Base-by-base conservation (phyloP, 2,888 invertebrate species). In the Pyrochroa serraticornis region DNA sequence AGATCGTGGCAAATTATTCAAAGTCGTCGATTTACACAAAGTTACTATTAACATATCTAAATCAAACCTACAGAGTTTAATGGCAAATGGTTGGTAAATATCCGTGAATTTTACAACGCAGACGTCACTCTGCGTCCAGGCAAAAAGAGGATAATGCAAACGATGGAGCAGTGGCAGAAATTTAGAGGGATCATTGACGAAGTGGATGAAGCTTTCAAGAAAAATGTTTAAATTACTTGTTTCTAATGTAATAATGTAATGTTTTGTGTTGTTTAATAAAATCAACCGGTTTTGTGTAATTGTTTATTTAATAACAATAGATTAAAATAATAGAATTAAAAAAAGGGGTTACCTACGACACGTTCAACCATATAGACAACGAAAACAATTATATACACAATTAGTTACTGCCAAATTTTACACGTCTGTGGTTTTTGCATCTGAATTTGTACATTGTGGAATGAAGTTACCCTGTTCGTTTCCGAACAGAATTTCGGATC, bases 11-110 rank as follows among this genome's bases (percentile, higher is more conserved):
- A 74, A 83, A 46, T 84, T 84, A 62, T 90, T 79, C 42, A 98
- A 82, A 0, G 92, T 90, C 0, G 96, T 95, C 74, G 97, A 98
- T 81, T 98, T 99, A 82, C 95, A 95, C 9, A 99, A 82, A 6
- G 95, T 93, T 9, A 97, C 88, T 56, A 97, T 86, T 13, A 99
- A 82, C 63, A 95, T 95, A 81, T 99, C 98, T 71, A 98, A 87
- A 45, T 97, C 0, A 91, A 87, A 75, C 86, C 97, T 5, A 85
- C 90, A 52, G 90, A 92, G 68, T 97, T 95, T 76, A 90, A 90
- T 71, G 94, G 95, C 0, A 91, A 90, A 76, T 83, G 87, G 56
- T 89, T 87, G 75, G 86, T 97, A 13, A 92, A 96, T 75, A 91
- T 97, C 53, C 84, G 97, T 65, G 96, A 97, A 73, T 88, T 82